A percentile compares a stretch with the other conserved stretches of the same genome.
phyloP scores from a whole-genome alignment of 1,140 invertebrate genomes.

The Meteorus sp. region DNA sequence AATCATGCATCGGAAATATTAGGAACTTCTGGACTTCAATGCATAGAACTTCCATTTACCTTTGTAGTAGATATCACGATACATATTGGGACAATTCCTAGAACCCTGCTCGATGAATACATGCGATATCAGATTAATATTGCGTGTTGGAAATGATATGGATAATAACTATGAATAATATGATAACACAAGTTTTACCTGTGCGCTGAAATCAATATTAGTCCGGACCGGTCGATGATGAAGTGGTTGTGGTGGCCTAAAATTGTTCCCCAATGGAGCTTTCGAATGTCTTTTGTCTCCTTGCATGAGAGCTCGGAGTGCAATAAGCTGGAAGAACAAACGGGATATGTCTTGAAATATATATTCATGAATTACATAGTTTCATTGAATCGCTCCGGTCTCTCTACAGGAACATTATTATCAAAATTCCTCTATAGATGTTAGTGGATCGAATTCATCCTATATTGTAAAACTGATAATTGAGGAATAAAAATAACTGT shows the following conservation, averaged over 20 bases:
- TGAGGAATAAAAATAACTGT: too few relatives aligned
- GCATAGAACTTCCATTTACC: conserved; percentile 56
- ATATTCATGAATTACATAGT: neutral
- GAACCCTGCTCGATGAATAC: conserved; percentile 56
- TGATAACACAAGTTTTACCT: conserved; percentile 46
- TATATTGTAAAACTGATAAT: too few relatives aligned
- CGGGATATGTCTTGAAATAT: neutral
- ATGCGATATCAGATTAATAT: neutral
- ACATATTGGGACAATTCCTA: conserved; percentile 85
- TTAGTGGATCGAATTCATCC: too few relatives aligned
- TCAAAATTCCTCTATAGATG: too few relatives aligned
- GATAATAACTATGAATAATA: neutral
- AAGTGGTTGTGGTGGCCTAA: conserved; percentile 83
- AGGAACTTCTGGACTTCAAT: neutral
- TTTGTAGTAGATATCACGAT: conserved; percentile 85
- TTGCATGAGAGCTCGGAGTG: conserved; percentile 81
- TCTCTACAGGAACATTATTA: neutral
- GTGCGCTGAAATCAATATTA: conserved; percentile 91
- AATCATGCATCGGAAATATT: neutral
- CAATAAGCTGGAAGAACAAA: conserved; percentile 70
- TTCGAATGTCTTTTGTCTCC: conserved; percentile 82
- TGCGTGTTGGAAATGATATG: neutral
- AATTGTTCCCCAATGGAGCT: conserved; percentile 91
- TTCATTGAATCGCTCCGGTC: too few relatives aligned
- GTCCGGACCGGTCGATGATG: conserved; percentile 90